Base-by-base conservation (phyloP, 2,888 invertebrate genomes). In the Lissocephala sabroskyi region DNA sequence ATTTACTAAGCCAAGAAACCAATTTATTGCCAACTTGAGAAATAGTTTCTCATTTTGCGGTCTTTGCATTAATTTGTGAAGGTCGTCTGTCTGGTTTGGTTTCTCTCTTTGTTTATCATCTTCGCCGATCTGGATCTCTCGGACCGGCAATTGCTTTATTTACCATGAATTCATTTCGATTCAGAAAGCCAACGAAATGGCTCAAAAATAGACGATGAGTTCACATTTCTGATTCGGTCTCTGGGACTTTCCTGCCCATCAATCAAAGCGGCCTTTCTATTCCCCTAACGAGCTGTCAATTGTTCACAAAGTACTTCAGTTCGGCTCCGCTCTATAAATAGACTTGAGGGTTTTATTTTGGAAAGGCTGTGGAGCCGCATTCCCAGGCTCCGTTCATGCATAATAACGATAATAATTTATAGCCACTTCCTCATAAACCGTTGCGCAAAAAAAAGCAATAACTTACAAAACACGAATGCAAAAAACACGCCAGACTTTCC, bases 191-290 rank as follows among this genome's bases (percentile, higher is more conserved):
- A 23, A 49, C 50, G 49, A 43, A 52, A 65, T 52, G 5, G 42
- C 46, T 56, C 61, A 61, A 63, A 71, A 73, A 71, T 73, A 68
- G 67, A 40, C 70, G 73, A 73, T 73, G 73, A 71, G 61, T 73
- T 73, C 67, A 71, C 56, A 51, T n/a, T n/a, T n/a, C n/a, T n/a
- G n/a, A n/a, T n/a, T n/a, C n/a, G n/a, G n/a, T n/a, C n/a, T n/a
- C n/a, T n/a, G n/a, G n/a, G n/a, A n/a, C n/a, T n/a, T n/a, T n/a
- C n/a, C n/a, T n/a, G n/a, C n/a, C 52, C 71, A 70, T 71, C 64
- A 70, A 73, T 70, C 70, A 70, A 73, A 59, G 56, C 51, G 43
- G 46, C 56, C 56, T 56, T 57, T 57, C 56, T 56, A 56, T 45
- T 52, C 32, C 11, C 18, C 19, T 17, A 19, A 37, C 52, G 36